Evolutionary conservation across 2,113 vertebrate genomes (phyloP).

Genomic region (Leucopternis melanops): DNA sequence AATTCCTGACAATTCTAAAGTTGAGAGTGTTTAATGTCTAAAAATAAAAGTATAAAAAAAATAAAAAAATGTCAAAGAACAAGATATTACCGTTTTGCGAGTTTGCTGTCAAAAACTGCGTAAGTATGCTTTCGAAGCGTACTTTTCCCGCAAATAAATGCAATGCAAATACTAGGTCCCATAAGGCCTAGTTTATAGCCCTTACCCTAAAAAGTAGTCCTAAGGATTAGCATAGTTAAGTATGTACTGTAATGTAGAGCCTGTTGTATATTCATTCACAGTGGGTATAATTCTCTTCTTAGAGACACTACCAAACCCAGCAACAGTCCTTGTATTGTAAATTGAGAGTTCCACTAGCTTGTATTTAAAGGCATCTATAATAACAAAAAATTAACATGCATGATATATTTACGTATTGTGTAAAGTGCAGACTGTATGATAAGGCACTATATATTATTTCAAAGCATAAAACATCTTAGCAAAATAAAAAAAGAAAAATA

Average conservation of each 20-base stretch:
- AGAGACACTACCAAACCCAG: neutral
- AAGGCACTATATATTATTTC: neutral
- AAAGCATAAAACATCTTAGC: neutral
- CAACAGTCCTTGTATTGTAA: neutral
- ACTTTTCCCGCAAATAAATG: neutral
- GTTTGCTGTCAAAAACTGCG: neutral
- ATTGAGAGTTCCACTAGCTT: neutral
- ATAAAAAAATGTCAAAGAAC: neutral
- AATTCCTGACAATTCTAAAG: neutral
- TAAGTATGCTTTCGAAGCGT: neutral
- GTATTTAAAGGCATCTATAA: neutral
- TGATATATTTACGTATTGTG: neutral
- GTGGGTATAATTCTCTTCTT: constrained; percentile 6
- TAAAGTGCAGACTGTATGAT: neutral
- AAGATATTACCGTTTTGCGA: neutral
- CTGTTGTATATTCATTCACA: constrained; percentile 7
- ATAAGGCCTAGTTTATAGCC: neutral
- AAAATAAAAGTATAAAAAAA: neutral
- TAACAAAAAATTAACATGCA: neutral
- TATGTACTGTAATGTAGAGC: neutral
- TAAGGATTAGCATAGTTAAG: constrained; percentile 12
- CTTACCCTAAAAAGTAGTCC: neutral
- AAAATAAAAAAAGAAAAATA: neutral
- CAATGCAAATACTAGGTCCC: neutral
- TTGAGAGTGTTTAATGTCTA: neutral